These are phyloP conservation scores for Perithous albicinctus DNA, from an alignment of 2,888 invertebrate genomes.

Conservation along the genomic window DNA sequence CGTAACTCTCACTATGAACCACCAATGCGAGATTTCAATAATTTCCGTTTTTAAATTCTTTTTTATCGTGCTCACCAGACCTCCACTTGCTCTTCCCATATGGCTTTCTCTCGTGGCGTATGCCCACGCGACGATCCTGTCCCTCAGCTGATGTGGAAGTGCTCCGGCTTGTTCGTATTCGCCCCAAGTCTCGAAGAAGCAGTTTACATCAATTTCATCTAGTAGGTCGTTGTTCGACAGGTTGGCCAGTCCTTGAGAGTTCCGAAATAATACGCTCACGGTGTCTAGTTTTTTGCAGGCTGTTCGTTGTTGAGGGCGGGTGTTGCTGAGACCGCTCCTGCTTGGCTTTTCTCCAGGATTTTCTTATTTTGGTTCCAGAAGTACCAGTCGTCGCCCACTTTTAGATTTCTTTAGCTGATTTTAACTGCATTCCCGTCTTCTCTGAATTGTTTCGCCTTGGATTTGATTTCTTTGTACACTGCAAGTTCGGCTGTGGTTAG, in stretches of 20 bases:
- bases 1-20: not conserved
- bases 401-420: conserved; percentile 21
- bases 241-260: conserved; percentile 17
- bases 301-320: not conserved
- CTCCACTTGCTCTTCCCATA: conserved; percentile 44
- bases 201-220: not conserved
- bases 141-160: not conserved
- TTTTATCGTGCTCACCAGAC: not conserved
- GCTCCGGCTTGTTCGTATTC: not conserved
- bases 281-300: conserved; percentile 9
- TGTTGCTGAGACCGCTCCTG: not conserved
- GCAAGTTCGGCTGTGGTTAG: conserved; percentile 2
- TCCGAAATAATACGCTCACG: conserved; percentile 25
- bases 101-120: not conserved
- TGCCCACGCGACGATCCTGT: not conserved
- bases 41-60: not conserved
- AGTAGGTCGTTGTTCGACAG: not conserved
- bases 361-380: conserved; percentile 14
- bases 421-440: not conserved
- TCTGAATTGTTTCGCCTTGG: conserved; percentile 8
- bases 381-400: not conserved
- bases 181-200: conserved; percentile 29
- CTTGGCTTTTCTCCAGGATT: not conserved
- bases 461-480: conserved; percentile 4
- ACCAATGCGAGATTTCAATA: not conserved